Conservation (phyloP, 2,797 vertebrate genomes). For the Acestrorhynchus altus region DNA sequence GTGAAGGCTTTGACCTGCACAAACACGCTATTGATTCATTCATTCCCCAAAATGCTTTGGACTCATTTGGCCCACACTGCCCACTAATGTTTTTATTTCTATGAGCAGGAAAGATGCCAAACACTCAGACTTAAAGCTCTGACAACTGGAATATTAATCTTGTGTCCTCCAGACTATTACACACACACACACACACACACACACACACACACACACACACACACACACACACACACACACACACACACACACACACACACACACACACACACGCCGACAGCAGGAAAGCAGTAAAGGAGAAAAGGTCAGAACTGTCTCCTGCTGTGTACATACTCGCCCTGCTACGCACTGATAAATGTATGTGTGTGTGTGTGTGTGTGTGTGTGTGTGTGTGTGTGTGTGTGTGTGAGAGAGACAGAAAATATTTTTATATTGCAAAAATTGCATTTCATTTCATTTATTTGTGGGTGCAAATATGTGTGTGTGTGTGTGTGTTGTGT, state of each 20-base stretch:
- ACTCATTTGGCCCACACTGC: too few species aligned
- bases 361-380: background rate
- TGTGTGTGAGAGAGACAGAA: background rate
- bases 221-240: constrained; percentile 33
- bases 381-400: background rate
- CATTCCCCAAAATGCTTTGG: too few species aligned
- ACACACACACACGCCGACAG: constrained; percentile 33
- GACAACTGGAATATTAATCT: background rate
- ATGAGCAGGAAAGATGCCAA: background rate
- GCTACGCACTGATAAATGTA: constrained; percentile 36
- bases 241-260: constrained; percentile 38
- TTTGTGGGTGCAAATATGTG: too few species aligned
- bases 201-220: background rate
- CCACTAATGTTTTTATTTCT: too few species aligned
- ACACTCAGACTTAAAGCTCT: background rate
- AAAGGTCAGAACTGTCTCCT: constrained; percentile 48
- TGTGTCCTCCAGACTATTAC: background rate
- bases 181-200: constrained; percentile 11
- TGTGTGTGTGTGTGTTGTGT: too few species aligned
- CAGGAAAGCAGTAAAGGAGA: constrained; percentile 40
- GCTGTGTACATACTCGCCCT: constrained; percentile 33
- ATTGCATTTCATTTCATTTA: too few species aligned
- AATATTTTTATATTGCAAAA: too few species aligned
- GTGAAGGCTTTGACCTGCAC: too few species aligned
- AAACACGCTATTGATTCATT: too few species aligned